A percentile compares a stretch with the other conserved stretches of the same genome.
phyloP scores from a whole-genome alignment of 1,140 invertebrate genomes.

The Drosophila sucinea region DNA sequence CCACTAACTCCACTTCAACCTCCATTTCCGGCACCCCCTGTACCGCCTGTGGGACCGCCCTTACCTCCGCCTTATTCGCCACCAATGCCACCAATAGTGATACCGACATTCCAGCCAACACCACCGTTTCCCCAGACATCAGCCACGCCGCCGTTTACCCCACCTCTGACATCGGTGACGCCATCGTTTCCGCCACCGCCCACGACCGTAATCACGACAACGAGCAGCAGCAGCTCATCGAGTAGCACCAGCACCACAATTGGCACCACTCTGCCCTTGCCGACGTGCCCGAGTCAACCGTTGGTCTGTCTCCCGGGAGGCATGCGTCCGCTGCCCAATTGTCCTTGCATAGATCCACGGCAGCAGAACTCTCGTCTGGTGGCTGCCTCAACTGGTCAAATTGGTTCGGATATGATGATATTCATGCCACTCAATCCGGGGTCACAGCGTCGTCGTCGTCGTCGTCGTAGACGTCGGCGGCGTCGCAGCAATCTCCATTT shows the following conservation, averaged over 20 bases:
- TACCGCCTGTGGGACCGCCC: conserved; percentile 5
- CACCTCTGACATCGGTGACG: conserved; percentile 20
- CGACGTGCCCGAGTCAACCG: conserved; percentile 64
- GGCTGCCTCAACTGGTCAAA: conserved; percentile 5
- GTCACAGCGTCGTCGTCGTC: conserved; percentile 41
- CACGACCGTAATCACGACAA: conserved; percentile 29
- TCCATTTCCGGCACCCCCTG: conserved; percentile 10
- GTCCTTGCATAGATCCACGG: conserved; percentile 79
- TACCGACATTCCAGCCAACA: conserved; percentile 67
- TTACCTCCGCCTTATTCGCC: conserved; percentile 12
- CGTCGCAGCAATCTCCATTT: conserved; percentile 31
- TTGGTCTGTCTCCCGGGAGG: conserved; percentile 70
- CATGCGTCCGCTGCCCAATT: conserved; percentile 60
- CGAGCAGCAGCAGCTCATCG: conserved; percentile 4
- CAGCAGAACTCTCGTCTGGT: conserved; percentile 44
- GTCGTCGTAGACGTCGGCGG: conserved; percentile 61
- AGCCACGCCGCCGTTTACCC: conserved; percentile 32
- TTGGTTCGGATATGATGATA: conserved; percentile 73
- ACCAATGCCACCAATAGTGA: conserved; percentile 44
- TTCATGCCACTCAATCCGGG: conserved; percentile 64
- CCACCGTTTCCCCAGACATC: conserved; percentile 53
- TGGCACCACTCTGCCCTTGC: conserved; percentile 46
- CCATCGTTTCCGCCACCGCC: conserved; percentile 32
- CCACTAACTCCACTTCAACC: conserved; percentile 34
- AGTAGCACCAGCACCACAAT: conserved; percentile 31